These are phyloP conservation scores for Athetis lepigone DNA, from an alignment of 2,888 invertebrate genomes.

Conservation along the genomic window DNA sequence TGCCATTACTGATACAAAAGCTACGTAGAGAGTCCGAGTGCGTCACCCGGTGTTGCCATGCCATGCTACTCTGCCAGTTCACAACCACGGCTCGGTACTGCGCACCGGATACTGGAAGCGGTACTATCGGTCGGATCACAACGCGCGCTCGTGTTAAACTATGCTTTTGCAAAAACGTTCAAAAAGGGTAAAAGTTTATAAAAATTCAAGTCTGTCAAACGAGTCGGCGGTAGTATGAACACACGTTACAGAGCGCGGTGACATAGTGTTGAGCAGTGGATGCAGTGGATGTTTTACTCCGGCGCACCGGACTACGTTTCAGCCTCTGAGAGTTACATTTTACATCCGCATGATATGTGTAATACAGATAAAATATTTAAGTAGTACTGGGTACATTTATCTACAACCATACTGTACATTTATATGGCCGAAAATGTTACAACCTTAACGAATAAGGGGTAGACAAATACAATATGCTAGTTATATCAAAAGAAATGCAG, in stretches of 20 bases:
- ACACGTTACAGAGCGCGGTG: slow-evolving; percentile 70
- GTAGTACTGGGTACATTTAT: slow-evolving; percentile 87
- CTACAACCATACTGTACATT: slow-evolving; percentile 86
- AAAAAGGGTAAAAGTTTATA: slow-evolving; percentile 86
- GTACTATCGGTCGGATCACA: slow-evolving; percentile 50
- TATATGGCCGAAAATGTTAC: slow-evolving; percentile 84
- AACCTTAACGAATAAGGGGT: slow-evolving; percentile 82
- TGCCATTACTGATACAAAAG: slow-evolving; percentile 77
- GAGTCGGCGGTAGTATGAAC: slow-evolving; percentile 75
- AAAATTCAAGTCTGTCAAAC: slow-evolving; percentile 82
- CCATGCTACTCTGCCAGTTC: slow-evolving; percentile 48
- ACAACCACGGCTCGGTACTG: slow-evolving; percentile 68
- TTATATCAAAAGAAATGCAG: slow-evolving; percentile 85
- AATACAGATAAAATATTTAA: slow-evolving; percentile 82
- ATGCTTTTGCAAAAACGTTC: slow-evolving; percentile 81
- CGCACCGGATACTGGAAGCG: slow-evolving; percentile 51
- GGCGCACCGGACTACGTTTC: slow-evolving; percentile 77
- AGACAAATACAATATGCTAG: slow-evolving; percentile 83
- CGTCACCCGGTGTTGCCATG: slow-evolving; percentile 33
- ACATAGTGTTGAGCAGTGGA: slow-evolving; percentile 74
- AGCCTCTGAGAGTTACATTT: slow-evolving; percentile 83
- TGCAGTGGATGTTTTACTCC: slow-evolving; percentile 72
- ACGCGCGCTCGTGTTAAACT: slow-evolving; percentile 76
- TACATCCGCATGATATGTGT: slow-evolving; percentile 89
- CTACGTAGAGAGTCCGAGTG: slow-evolving; percentile 68